Evolutionary conservation across 2,113 vertebrate genomes (phyloP).

Genomic region (Crotalus helleri): DNA sequence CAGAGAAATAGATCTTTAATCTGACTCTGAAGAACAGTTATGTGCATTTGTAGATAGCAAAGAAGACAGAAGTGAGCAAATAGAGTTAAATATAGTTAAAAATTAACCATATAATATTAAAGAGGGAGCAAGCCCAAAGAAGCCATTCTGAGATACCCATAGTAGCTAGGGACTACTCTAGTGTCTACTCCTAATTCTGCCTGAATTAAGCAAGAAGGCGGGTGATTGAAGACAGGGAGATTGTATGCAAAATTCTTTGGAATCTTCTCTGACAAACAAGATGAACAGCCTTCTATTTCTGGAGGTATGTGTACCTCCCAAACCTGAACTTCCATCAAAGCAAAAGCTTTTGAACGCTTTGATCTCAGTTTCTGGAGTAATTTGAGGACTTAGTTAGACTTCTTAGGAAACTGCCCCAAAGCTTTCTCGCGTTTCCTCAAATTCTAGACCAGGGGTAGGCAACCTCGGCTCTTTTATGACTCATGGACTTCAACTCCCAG

Average conservation of each 20-base stretch:
- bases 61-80: background rate
- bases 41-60: background rate
- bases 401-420: background rate
- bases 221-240: background rate
- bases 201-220: background rate
- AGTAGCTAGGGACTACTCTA: background rate
- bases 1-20: background rate
- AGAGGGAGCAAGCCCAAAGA: background rate
- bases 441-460: background rate
- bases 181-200: background rate
- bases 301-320: background rate
- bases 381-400: background rate
- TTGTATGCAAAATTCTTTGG: background rate
- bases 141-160: background rate
- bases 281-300: background rate
- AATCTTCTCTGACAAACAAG: background rate
- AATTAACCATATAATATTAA: background rate
- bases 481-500: no score
- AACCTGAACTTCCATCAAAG: background rate
- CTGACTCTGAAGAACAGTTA: background rate
- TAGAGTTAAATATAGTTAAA: background rate
- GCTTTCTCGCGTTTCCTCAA: background rate
- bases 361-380: background rate
- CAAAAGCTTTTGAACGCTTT: background rate
- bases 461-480: no score